These are phyloP conservation scores for Lamellibrachia satsuma DNA, from an alignment of 2,888 invertebrate species.

Conservation along the genomic window DNA sequence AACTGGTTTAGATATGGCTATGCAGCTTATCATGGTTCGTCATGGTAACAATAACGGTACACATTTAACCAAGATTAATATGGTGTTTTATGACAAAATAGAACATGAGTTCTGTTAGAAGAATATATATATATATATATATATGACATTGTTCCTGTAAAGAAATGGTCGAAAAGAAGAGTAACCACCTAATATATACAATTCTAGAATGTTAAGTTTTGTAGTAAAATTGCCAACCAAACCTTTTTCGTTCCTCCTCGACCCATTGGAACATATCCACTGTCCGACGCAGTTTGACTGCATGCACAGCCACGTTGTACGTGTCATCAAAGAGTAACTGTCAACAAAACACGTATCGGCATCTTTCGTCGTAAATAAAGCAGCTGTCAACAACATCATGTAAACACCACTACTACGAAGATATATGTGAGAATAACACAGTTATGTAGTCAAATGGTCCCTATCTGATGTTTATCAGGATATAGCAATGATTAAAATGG, in stretches of 20 bases:
- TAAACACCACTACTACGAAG: background rate
- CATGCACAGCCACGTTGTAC: slow-evolving; percentile 84
- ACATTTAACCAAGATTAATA: background rate
- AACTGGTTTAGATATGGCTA: background rate
- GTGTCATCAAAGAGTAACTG: slow-evolving; percentile 73
- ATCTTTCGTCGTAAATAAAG: background rate
- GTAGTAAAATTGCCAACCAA: slow-evolving; percentile 1
- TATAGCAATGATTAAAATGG: too few relatives aligned
- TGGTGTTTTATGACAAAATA: background rate
- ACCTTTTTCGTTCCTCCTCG: slow-evolving; percentile 72
- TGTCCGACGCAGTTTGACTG: slow-evolving; percentile 83
- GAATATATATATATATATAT: background rate
- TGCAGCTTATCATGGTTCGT: background rate
- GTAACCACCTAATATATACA: background rate
- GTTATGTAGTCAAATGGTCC: too few relatives aligned
- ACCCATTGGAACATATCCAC: slow-evolving; percentile 96
- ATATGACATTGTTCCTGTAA: background rate
- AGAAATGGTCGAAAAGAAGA: background rate
- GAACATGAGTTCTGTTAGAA: background rate
- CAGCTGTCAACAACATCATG: background rate
- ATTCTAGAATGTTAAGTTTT: background rate
- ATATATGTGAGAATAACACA: background rate
- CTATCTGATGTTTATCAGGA: too few relatives aligned
- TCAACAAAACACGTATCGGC: background rate
- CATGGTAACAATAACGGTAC: background rate